phyloP scores from a whole-genome alignment of 2,888 invertebrate species.

The Xestia c-nigrum region DNA sequence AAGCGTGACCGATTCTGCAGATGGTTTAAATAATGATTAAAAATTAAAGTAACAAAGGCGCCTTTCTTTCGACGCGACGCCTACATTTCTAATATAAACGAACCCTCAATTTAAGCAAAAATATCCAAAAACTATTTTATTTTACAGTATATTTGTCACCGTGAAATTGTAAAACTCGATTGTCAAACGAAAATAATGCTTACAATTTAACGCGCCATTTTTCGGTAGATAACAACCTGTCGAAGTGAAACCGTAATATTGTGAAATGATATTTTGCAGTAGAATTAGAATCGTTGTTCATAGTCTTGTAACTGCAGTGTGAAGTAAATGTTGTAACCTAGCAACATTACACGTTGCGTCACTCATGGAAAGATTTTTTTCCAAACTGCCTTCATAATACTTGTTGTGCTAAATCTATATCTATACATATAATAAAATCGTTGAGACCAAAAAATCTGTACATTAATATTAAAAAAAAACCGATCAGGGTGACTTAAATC shows the following conservation, averaged over 20 bases:
- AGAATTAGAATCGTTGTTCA: slow-evolving; percentile 33
- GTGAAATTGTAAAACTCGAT: no score
- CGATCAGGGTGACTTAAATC: no score
- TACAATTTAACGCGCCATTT: no score
- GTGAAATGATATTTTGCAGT: slow-evolving; percentile 5
- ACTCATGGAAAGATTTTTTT: slow-evolving; percentile 41
- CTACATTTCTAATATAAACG: not conserved
- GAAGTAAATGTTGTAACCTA: slow-evolving; percentile 38
- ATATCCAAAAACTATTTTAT: not conserved
- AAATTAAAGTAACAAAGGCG: not conserved
- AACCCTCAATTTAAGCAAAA: not conserved
- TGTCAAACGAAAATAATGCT: no score
- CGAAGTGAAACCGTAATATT: no score
- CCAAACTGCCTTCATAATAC: slow-evolving; percentile 9
- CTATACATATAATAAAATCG: no score
- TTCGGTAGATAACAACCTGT: no score
- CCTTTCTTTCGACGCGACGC: no score
- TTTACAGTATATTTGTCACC: not conserved
- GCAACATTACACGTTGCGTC: slow-evolving; percentile 47
- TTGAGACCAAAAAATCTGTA: no score
- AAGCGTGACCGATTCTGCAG: slow-evolving; percentile 91
- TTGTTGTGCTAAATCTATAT: not conserved
- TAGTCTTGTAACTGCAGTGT: slow-evolving; percentile 33
- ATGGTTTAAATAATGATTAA: slow-evolving; percentile 16
- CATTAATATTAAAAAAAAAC: no score